Evolutionary conservation across 2,888 invertebrate genomes (phyloP), one percentile per base, ranked within the genome.

Genomic region (Julus scandinavius): DNA sequence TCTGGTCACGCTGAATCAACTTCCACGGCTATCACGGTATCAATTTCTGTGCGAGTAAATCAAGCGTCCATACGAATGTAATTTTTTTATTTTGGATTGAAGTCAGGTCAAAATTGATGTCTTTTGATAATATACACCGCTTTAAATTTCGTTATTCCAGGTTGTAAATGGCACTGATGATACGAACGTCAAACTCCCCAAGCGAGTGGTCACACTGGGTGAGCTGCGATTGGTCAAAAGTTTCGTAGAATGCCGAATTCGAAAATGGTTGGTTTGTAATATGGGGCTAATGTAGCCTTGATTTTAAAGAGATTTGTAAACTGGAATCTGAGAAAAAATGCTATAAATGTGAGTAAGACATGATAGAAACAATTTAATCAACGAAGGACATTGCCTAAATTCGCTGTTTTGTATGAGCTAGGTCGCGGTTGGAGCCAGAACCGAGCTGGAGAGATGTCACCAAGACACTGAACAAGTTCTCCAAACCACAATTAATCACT

Each of bases 161-260:
- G 6, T n/a, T 45, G 41, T 6, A 45, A 6, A 45, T 45, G 41
- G 41, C 41, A 6, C 2, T 5, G 41, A 45, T 45, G 41, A 2
- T 45, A 5, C 6, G 3, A 11, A 54, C 54, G 11, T 54, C 11
- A 63, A 63, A 63, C 63, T 63, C n/a, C n/a, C 63, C 17, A 63
- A 3, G 63, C 5, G 63, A 63, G 63, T 6, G 63, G 63, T 63
- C 63, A 63, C 63, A 63, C 6, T 63, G 54, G 63, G n/a, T n/a
- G 17, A 1, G 1, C 63, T 17, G n/a, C n/a, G 63, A 63, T 63
- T 63, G 63, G 63, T 63, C 6, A 1, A 63, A 63, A 63, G 9
- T 54, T 63, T 63, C 63, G 11, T n/a, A n/a, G n/a, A 63, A 63
- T 63, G 63, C 63, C 63, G 54, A 63, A n/a, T 63, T 63, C 17